Conservation (phyloP, 2,113 vertebrate genomes). For the Leucopsar rothschildi region DNA sequence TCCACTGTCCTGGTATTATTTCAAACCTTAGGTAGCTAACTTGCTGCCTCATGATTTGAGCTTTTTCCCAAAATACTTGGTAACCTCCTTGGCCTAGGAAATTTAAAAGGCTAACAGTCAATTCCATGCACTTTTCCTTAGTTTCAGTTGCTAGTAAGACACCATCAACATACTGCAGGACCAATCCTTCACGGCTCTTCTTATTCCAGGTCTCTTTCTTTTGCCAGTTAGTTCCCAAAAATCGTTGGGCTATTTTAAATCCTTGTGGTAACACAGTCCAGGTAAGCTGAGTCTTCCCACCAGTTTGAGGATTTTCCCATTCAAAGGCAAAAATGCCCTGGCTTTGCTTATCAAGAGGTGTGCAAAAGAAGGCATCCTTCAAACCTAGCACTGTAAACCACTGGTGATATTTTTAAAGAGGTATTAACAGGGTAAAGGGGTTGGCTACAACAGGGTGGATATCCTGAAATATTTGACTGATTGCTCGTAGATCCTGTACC, state of each 20-base stretch:
- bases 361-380: not conserved
- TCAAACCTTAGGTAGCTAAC: not conserved
- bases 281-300: not conserved
- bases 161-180: not conserved
- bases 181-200: not conserved
- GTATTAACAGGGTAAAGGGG: not conserved
- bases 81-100: not conserved
- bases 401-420: not conserved
- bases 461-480: not conserved
- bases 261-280: not conserved
- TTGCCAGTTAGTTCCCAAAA: not conserved
- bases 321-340: not conserved
- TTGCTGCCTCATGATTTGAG: not conserved
- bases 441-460: not conserved
- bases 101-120: not conserved
- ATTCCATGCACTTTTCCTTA: not conserved
- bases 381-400: not conserved
- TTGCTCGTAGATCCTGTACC: not conserved
- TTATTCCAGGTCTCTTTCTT: not conserved
- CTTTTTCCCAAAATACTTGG: not conserved
- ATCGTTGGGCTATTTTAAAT: not conserved
- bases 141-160: not conserved
- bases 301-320: not conserved
- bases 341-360: not conserved
- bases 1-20: not conserved